These are phyloP conservation scores for Idaea biselata DNA, from an alignment of 2,888 invertebrate species.

Conservation along the genomic window DNA sequence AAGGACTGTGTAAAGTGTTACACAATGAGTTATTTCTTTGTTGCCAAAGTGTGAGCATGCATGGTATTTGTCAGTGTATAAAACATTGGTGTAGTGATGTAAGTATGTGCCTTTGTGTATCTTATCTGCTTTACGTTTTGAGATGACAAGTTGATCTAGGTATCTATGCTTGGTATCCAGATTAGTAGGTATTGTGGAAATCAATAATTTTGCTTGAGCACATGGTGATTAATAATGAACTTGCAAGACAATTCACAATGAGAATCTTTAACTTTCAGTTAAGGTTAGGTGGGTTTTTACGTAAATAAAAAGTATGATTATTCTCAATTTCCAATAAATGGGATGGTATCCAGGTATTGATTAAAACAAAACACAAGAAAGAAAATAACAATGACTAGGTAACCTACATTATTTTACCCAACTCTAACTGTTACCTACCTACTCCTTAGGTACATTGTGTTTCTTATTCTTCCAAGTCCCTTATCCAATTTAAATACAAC, in stretches of 20 bases:
- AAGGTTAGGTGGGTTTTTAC: too few species aligned
- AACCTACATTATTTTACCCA: too few species aligned
- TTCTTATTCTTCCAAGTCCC: too few species aligned
- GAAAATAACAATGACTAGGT: too few species aligned
- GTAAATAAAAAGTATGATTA: too few species aligned
- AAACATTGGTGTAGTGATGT: constrained; percentile 20
- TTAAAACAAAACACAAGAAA: too few species aligned
- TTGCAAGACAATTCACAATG: not conserved
- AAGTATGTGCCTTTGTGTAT: constrained; percentile 28
- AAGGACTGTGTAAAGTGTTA: not conserved
- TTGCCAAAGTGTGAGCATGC: constrained; percentile 21
- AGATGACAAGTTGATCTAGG: constrained; percentile 31
- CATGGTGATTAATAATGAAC: not conserved
- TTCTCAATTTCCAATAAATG: too few species aligned
- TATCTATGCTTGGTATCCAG: not conserved
- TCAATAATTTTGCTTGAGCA: not conserved
- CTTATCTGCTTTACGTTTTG: constrained; percentile 34
- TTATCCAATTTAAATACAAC: too few species aligned
- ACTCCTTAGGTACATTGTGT: too few species aligned
- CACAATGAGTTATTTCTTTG: constrained; percentile 22
- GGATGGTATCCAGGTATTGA: too few species aligned
- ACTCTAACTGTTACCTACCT: too few species aligned
- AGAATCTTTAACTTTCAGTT: too few species aligned
- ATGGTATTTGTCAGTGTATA: constrained; percentile 22
- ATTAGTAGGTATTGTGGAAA: not conserved